These are phyloP conservation scores for Otis tarda DNA, from an alignment of 2,113 vertebrate species.

Conservation along the genomic window DNA sequence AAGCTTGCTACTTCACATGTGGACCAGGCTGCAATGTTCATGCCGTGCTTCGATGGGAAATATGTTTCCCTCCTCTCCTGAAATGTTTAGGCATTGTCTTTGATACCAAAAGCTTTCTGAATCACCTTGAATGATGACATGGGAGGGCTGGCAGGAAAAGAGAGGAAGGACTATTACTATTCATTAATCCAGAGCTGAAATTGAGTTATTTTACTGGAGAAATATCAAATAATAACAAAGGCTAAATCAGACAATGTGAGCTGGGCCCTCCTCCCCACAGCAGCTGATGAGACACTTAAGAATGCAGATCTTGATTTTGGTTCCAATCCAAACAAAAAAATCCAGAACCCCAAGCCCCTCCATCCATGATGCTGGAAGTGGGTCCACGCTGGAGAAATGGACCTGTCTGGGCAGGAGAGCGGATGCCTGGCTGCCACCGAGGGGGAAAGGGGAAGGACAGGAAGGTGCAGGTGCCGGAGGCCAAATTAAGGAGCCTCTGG, in stretches of 20 bases:
- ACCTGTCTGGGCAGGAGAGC: background rate
- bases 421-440: background rate
- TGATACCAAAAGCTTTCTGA: background rate
- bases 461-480: background rate
- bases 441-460: background rate
- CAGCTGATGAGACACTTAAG: background rate
- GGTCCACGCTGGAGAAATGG: background rate
- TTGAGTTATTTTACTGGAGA: background rate
- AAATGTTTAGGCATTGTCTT: background rate
- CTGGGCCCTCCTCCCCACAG: background rate
- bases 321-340: background rate
- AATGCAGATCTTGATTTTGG: background rate
- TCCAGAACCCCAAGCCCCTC: background rate
- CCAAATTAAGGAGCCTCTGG: background rate
- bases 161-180: background rate
- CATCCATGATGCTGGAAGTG: background rate
- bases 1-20: rapidly evolving
- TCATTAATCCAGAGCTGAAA: background rate
- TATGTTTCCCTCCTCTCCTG: rapidly evolving
- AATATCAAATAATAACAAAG: background rate
- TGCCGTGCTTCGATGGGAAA: background rate
- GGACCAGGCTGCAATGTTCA: rapidly evolving
- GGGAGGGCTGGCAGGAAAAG: background rate
- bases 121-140: background rate
- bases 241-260: background rate